Percentiles rank a stretch among this genome's conserved stretches.
Conservation (phyloP, 2,113 vertebrate species). For the Alouatta palliata region DNA sequence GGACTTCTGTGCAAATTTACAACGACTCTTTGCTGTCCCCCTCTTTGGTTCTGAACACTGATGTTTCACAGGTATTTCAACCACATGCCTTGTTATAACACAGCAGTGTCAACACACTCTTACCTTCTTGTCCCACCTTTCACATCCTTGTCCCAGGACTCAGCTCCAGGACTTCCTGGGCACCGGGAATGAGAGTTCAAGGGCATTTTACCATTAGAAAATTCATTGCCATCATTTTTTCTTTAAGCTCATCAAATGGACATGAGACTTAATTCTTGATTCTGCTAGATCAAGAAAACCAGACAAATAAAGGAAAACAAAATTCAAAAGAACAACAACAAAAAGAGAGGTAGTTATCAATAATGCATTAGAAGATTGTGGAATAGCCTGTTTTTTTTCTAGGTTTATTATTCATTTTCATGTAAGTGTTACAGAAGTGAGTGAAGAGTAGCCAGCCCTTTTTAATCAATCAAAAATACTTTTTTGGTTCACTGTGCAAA, state of each 20-base stretch:
- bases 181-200: not conserved
- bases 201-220: no score
- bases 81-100: accelerated
- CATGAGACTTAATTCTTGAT: not conserved
- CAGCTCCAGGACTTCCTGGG: not conserved
- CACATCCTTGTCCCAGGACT: not conserved
- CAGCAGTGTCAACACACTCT: not conserved
- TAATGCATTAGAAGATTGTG: not conserved
- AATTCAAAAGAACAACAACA: not conserved
- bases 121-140: not conserved
- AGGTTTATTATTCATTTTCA: not conserved
- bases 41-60: not conserved
- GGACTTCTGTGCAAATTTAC: not conserved
- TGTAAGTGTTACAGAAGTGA: not conserved
- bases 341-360: not conserved
- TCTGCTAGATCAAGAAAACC: not conserved
- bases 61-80: not conserved
- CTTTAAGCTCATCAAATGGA: not conserved
- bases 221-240: not conserved
- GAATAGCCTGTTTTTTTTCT: not conserved
- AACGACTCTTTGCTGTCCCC: not conserved
- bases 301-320: not conserved
- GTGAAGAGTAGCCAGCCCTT: not conserved
- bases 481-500: conserved; percentile 14
- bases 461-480: not conserved